These are phyloP conservation scores for Spialia ferax DNA, from an alignment of 2,888 invertebrate species.

Conservation along the genomic window DNA sequence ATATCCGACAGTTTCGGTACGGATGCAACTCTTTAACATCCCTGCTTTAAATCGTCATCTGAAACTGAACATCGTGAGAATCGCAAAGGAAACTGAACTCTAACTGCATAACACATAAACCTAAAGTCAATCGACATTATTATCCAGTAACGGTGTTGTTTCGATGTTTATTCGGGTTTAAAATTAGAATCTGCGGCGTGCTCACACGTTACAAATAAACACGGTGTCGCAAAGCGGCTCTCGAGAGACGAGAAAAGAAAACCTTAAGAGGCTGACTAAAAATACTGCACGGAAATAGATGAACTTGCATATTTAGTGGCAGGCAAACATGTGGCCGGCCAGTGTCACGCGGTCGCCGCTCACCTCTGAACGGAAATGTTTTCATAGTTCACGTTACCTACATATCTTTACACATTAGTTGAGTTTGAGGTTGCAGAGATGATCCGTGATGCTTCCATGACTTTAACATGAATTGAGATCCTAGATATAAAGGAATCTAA, in stretches of 20 bases:
- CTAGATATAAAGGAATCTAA: no score
- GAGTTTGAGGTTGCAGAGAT: no score
- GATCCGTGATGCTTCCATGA: no score
- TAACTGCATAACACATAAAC: not conserved
- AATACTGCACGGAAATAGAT: conserved; percentile 4
- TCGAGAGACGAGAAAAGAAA: not conserved
- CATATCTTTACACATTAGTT: no score
- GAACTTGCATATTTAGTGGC: conserved; percentile 1
- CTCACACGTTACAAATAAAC: not conserved
- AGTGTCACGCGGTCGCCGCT: not conserved
- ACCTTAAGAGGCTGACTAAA: conserved; percentile 3
- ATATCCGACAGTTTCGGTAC: no score
- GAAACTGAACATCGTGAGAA: not conserved
- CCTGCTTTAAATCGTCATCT: no score
- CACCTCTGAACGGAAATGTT: not conserved
- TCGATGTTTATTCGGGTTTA: conserved; percentile 2
- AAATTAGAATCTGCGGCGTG: not conserved
- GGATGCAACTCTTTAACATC: not conserved
- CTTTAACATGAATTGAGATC: no score
- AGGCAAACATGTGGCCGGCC: conserved; percentile 1
- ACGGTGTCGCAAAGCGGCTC: not conserved
- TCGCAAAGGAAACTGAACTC: conserved; percentile 1
- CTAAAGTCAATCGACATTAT: conserved; percentile 1
- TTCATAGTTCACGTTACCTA: not conserved
- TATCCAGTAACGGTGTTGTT: not conserved